phyloP scores from a whole-genome alignment of 2,888 invertebrate species.

The Drosophila silvestris region DNA sequence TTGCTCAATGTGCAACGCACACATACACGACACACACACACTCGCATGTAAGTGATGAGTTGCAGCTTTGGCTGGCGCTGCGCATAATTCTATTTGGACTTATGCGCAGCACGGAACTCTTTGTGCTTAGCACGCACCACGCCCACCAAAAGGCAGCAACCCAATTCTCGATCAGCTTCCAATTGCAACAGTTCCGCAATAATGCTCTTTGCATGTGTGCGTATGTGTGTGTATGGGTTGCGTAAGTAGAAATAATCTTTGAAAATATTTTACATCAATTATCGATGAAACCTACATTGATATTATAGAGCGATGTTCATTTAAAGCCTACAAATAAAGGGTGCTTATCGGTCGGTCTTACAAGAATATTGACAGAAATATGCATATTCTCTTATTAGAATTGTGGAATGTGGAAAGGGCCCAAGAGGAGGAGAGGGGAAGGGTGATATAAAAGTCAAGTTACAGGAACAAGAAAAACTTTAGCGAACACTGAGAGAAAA shows the following conservation, averaged over 20 bases:
- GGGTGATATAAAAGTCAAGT: background rate
- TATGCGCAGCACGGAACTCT: conserved; percentile 40
- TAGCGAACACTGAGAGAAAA: background rate
- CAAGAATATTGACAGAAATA: background rate
- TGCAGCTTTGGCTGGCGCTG: conserved; percentile 36
- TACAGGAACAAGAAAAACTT: background rate
- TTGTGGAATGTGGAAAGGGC: background rate
- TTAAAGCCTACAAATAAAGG: background rate
- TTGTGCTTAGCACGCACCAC: conserved; percentile 28
- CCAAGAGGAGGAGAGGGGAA: background rate
- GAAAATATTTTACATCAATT: background rate
- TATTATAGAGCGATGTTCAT: background rate
- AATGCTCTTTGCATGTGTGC: background rate
- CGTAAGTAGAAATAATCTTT: conserved; percentile 15
- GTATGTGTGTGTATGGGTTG: background rate
- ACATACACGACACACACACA: background rate
- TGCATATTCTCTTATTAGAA: background rate
- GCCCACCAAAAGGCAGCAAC: conserved; percentile 29
- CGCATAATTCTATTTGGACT: conserved; percentile 39
- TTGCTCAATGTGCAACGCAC: conserved; percentile 39
- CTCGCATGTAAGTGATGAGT: conserved; percentile 11
- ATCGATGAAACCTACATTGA: background rate
- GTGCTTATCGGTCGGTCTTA: background rate
- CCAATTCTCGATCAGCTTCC: conserved; percentile 18
- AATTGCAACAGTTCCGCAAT: background rate